phyloP scores from a whole-genome alignment of 2,797 vertebrate species.

The Pogonophryne albipinna region DNA sequence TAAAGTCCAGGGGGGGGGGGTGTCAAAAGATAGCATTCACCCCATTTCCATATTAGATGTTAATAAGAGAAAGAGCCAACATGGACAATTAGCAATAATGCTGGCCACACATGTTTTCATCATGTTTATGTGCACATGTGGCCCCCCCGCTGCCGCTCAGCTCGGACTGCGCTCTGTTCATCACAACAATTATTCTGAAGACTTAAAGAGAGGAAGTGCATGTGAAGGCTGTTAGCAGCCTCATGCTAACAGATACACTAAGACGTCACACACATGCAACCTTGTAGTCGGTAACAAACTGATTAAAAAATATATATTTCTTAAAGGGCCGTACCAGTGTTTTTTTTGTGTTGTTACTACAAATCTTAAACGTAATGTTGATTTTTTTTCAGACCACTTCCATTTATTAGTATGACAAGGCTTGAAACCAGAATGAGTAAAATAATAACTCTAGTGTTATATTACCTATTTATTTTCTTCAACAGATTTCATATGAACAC shows the following conservation, averaged over 20 bases:
- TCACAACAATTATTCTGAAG: constrained; percentile 24
- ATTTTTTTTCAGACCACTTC: not conserved
- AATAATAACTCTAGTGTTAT: not conserved
- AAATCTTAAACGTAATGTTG: not conserved
- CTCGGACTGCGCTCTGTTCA: constrained; percentile 12
- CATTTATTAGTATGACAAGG: not conserved
- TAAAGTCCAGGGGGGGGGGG: not conserved
- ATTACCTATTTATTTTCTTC: not conserved
- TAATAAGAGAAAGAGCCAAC: not conserved
- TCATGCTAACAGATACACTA: not conserved
- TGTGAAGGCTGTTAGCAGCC: constrained; percentile 17
- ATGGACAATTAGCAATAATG: constrained; percentile 20
- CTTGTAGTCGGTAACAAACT: not conserved
- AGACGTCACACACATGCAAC: not conserved
- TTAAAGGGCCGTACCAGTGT: not conserved
- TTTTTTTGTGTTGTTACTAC: not conserved
- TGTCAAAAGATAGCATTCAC: not conserved
- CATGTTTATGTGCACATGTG: not conserved
- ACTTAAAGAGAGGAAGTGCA: constrained; percentile 4
- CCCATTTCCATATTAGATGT: constrained; percentile 2
- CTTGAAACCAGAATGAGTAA: not conserved
- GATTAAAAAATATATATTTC: not conserved
- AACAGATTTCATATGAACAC: too few species aligned
- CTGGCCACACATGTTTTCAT: constrained; percentile 21
- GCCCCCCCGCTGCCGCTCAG: not conserved